These are phyloP conservation scores for Hirtodrosophila duncani DNA, from an alignment of 2,888 invertebrate species.

Conservation along the genomic window DNA sequence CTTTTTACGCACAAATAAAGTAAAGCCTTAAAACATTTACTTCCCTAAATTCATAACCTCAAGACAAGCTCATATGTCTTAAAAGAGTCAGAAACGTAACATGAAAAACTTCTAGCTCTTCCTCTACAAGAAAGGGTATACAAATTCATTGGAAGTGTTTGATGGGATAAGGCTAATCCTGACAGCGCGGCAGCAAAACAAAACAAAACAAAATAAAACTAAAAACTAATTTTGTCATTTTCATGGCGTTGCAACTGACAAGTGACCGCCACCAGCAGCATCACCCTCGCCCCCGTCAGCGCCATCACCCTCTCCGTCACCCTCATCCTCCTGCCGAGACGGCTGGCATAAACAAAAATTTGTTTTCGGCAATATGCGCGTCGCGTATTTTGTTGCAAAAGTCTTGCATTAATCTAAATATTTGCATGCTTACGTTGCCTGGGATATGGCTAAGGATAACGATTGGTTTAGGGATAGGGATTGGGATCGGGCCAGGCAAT, in stretches of 20 bases:
- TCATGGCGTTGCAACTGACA: conserved; percentile 54
- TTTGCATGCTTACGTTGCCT: conserved; percentile 57
- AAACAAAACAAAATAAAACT: conserved; percentile 5
- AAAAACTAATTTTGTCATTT: conserved; percentile 49
- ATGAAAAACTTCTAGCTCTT: too few species aligned
- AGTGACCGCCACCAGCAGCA: conserved; percentile 28
- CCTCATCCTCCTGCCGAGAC: conserved; percentile 1
- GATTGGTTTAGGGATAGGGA: too few species aligned
- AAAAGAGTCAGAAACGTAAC: too few species aligned
- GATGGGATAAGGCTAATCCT: too few species aligned
- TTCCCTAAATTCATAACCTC: too few species aligned
- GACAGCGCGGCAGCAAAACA: too few species aligned
- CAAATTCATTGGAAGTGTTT: too few species aligned
- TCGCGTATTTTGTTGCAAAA: conserved; percentile 70
- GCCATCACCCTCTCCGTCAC: conserved; percentile 4
- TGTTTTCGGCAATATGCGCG: conserved; percentile 69
- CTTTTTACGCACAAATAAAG: too few species aligned
- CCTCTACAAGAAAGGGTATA: too few species aligned
- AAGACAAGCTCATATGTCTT: too few species aligned
- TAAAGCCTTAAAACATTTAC: too few species aligned
- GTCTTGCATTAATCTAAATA: conserved; percentile 70
- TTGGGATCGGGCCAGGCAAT: conserved; percentile 1
- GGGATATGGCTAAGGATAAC: neutral
- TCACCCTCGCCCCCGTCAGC: neutral
- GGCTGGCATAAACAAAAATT: conserved; percentile 61